Evolutionary conservation across 1,140 invertebrate genomes (phyloP), one percentile per base, ranked within the genome.

Genomic region (Brachionus rubens): DNA sequence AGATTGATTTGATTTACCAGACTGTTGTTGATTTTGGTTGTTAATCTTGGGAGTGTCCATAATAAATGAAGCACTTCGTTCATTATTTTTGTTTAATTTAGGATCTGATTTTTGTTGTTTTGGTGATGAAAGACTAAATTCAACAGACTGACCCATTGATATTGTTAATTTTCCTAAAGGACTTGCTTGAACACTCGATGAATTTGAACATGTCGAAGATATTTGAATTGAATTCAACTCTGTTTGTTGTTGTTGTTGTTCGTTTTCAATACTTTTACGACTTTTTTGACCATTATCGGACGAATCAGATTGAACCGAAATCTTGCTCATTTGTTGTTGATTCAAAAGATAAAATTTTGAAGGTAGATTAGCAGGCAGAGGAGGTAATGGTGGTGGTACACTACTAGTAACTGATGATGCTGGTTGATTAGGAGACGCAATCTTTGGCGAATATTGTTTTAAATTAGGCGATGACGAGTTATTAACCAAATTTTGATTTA

Each of bases 51-150:
- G 33, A 14, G 28, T 72, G 43, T 50, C 68, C 46, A 48, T 54
- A 10, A 72, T 72, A 40, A 72, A 72, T 1, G 68, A 72, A 21
- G 68, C 68, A 28, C 68, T 72, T 16, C 68, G 43, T 50, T 72
- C 68, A 41, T 50, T 46, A 26, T 40, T 48, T 72, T 24, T 72
- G n/a, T 48, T 41, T 24, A 52, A 12, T 50, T 6, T 50, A 28
- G 7, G 1, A 6, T 26, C 10, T 30, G 26, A 33, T 21, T 50
- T 0, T 10, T 36, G 21, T 65, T 65, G 14, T 43, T 65, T 10
- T 33, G 7, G 40, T 7, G 33, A 28, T 28, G 59, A 65, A 5
- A 65, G 30, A 43, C 43, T 36, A 2, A 54, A 54, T 26, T 54
- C 50, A 1, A 14, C 36, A 24, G 3, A 14, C 30, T 65, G 59